Conservation (phyloP, 1,140 invertebrate species). For the Drosophila nigromelanica region DNA sequence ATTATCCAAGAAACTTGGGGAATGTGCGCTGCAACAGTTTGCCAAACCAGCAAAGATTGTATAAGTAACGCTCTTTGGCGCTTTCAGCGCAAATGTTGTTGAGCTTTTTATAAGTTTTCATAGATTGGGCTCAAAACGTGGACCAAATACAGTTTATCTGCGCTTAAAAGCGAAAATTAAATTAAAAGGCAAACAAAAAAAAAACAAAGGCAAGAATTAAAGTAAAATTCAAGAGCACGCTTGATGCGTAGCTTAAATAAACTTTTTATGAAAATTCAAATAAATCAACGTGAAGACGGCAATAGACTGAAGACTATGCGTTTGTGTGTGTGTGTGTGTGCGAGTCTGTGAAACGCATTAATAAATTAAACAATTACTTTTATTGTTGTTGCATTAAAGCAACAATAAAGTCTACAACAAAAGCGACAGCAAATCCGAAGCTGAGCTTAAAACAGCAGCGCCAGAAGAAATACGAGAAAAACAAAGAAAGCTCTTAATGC, state of each 20-base stretch:
- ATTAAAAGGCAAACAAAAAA: conserved; percentile 36
- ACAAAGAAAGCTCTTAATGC: conserved; percentile 71
- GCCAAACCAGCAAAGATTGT: neutral
- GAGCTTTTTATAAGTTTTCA: conserved; percentile 6
- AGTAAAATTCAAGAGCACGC: too few relatives aligned
- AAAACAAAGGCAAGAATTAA: neutral
- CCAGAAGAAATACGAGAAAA: conserved; percentile 65
- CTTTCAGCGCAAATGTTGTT: neutral
- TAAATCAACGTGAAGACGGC: too few relatives aligned
- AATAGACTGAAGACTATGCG: too few relatives aligned
- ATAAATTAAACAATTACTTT: conserved; percentile 63
- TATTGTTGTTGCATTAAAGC: conserved; percentile 18
- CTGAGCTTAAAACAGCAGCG: conserved; percentile 54
- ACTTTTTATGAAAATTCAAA: too few relatives aligned
- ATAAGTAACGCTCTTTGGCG: neutral
- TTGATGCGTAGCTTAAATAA: too few relatives aligned
- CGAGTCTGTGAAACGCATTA: conserved; percentile 50
- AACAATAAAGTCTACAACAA: conserved; percentile 39
- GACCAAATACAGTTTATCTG: conserved; percentile 20
- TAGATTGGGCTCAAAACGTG: neutral
- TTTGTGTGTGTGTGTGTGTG: conserved; percentile 4
- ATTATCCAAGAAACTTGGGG: conserved; percentile 13
- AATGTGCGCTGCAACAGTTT: conserved; percentile 11
- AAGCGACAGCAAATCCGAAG: conserved; percentile 51
- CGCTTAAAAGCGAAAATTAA: conserved; percentile 47